Evolutionary conservation across 2,888 invertebrate species (phyloP), one percentile per base, ranked within the genome.

Genomic region (Carpatolechia fugitivella): DNA sequence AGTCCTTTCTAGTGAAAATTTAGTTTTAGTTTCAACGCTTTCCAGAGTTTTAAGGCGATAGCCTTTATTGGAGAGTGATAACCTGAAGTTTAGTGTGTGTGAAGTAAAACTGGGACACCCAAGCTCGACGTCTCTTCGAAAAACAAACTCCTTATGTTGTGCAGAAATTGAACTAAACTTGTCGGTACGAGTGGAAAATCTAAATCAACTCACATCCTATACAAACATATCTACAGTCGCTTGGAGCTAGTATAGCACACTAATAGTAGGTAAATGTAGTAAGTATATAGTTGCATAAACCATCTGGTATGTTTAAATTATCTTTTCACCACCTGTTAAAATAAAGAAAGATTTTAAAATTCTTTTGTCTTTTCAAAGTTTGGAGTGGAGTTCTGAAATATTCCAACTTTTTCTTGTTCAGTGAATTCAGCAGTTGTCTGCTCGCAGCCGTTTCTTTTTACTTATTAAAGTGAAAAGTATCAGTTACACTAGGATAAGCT

Each of bases 331-430:
- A n/a, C 24, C 3, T 6, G 24, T 24, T 4, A 24, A 24, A 24
- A 24, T n/a, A 8, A 16, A 38, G 38, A 18, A 10, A 41, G 40
- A 18, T 41, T 41, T 41, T 18, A 20, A 24, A 61, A 56, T 55
- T 65, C 66, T 65, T 64, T 64, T 65, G 65, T 64, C 59, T 58
- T 56, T 62, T 64, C 67, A 64, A 29, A 46, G 29, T 24, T 29
- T 10, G 31, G 14, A 16, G 47, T 30, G 33, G 5, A 46, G 44
- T 38, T 44, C 47, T 30, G 57, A 68, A 73, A 66, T 69, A 69
- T 70, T 70, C 68, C 64, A 72, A 72, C 68, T 73, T 74, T 71
- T 74, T 71, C 71, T 70, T 74, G 65, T 69, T 75, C 73, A 69
- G 65, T 76, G 71, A 76, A 72, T 70, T 69, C 69, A 69, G 68